Evolutionary conservation across 1,140 invertebrate species (phyloP), one percentile per base, ranked within the genome.

Genomic region (Drosophila murphyi): DNA sequence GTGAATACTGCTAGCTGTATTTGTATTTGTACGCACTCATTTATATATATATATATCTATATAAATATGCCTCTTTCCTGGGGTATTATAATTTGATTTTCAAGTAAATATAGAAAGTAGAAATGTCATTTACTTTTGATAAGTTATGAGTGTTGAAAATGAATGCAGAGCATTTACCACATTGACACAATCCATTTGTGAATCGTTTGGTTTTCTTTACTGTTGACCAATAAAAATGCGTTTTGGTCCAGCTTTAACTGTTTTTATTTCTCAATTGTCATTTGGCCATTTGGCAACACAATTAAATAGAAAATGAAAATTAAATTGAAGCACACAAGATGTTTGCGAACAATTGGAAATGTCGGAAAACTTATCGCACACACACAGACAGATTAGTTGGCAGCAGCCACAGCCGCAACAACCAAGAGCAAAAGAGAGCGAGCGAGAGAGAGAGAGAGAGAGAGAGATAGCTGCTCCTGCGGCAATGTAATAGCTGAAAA

Each of bases 291-390:
- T 48, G 12, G 20, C 47, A 28, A 12, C 12, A 5, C 45, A 12
- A 47, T 48, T 48, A 12, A 48, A 1, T 41, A 3, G 39, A 41
- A 20, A 20, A 10, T 39, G 48, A 39, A 52, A 60, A 59, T 54
- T 29, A 60, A 69, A 56, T 56, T 39, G 8, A 60, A 67, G 39
- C 10, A 12, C 32, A 39, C 62, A 47, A 72, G 52, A 72, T 69
- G 34, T 61, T 32, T 39, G 55, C 48, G 64, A 41, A 69, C 65
- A 70, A 75, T 57, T 75, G 65, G 1, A 70, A 74, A 63, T 75
- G 59, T 51, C 8, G 51, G 28, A 31, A 57, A 70, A 62, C 67
- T 70, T 75, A 75, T 75, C 72, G 59, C 65, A 12, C 45, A 51
- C 54, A 39, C 45, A 35, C 67, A 70, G 55, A 20, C 57, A 54